These are phyloP conservation scores for Rhynchonycteris naso DNA, from an alignment of 2,797 vertebrate genomes.

Conservation along the genomic window DNA sequence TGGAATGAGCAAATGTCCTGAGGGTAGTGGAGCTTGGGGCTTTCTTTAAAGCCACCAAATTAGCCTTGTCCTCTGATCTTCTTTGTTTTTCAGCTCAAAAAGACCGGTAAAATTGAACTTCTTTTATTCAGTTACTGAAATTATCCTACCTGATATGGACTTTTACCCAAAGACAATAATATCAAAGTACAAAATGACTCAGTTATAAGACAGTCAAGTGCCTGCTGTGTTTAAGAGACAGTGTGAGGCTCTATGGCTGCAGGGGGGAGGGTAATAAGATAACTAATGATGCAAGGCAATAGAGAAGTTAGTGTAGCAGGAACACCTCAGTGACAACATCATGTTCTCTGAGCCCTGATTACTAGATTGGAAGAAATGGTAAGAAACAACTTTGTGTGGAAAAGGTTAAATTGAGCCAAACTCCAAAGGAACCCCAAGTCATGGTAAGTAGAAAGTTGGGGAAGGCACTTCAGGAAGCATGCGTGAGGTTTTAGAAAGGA, in stretches of 20 bases:
- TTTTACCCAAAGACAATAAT: conserved; percentile 28
- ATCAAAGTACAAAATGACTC: background rate
- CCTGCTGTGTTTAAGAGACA: background rate
- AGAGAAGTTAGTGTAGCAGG: background rate
- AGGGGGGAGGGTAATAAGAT: background rate
- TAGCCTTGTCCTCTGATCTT: background rate
- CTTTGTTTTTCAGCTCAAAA: background rate
- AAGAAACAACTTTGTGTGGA: background rate
- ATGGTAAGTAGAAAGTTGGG: background rate
- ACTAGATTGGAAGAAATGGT: background rate
- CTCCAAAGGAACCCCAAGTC: background rate
- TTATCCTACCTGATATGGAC: background rate
- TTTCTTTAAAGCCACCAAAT: background rate
- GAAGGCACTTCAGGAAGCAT: background rate
- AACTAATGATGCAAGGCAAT: background rate
- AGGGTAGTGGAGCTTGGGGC: background rate
- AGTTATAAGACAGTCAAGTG: background rate
- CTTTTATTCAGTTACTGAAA: conserved; percentile 42
- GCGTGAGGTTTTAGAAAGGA: background rate
- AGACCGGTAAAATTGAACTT: background rate
- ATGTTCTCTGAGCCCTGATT: background rate
- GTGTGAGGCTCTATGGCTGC: background rate
- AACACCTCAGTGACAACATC: background rate
- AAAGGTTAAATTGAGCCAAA: background rate
- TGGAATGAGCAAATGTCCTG: background rate